A percentile compares a stretch with the other conserved stretches of the same genome.
These are phyloP conservation scores for Mastomys coucha DNA, from an alignment of 2,113 vertebrate species.

Conservation along the genomic window DNA sequence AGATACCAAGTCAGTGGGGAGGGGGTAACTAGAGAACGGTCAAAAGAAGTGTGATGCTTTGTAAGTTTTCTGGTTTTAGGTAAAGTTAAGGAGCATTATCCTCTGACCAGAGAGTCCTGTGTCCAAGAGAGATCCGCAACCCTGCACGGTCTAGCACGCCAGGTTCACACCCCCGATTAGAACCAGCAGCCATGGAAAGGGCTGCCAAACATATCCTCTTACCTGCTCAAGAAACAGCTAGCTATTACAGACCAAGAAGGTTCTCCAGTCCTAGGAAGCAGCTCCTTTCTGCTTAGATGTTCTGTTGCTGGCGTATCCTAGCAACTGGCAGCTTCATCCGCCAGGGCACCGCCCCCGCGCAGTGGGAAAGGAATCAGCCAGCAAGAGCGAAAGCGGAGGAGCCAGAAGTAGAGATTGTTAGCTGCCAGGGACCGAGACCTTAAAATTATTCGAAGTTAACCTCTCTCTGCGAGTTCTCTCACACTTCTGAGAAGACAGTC, in stretches of 20 bases:
- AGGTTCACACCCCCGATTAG: neutral
- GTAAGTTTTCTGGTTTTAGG: neutral
- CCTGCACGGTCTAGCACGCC: fast-evolving
- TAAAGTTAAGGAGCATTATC: neutral
- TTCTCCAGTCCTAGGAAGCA: fast-evolving
- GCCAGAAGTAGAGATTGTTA: fast-evolving
- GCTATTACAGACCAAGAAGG: neutral
- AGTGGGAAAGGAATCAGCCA: fast-evolving
- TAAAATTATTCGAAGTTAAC: neutral
- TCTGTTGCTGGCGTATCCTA: conserved; percentile 56
- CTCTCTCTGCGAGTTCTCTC: no score
- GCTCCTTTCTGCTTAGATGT: fast-evolving
- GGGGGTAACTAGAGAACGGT: neutral
- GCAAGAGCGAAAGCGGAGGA: no score
- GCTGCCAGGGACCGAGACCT: fast-evolving
- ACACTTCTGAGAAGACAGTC: neutral
- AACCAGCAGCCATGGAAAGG: neutral
- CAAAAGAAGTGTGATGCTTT: neutral
- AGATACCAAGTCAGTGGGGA: neutral
- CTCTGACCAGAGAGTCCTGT: neutral
- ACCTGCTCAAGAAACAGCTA: conserved; percentile 41
- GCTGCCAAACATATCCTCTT: conserved; percentile 11
- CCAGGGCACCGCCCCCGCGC: neutral
- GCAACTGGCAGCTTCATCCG: conserved; percentile 42
- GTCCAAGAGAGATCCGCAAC: neutral